Evolutionary conservation across 2,797 vertebrate genomes (phyloP).

Genomic region (Meda fulgida): DNA sequence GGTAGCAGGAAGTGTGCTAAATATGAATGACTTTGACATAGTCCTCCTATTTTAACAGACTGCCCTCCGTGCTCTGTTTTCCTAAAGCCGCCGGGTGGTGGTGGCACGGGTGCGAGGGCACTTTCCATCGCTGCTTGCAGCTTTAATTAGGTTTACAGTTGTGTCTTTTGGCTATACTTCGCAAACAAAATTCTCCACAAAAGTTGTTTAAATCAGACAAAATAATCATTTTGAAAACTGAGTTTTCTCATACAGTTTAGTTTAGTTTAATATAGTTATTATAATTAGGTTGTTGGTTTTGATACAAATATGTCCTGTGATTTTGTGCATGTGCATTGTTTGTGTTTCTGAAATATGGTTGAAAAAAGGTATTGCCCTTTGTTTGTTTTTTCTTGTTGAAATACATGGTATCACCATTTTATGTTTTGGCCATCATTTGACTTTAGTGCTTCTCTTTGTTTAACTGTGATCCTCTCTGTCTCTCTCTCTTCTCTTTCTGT

Average conservation of each 20-base stretch:
- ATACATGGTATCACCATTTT: not conserved
- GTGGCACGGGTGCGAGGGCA: no score
- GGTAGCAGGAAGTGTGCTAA: no score
- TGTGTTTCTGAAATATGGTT: not conserved
- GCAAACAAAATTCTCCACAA: not conserved
- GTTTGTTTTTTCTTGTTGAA: not conserved
- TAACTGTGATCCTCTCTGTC: not conserved
- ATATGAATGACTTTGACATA: no score
- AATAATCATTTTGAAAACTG: no score
- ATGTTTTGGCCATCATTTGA: not conserved
- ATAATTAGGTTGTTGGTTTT: not conserved
- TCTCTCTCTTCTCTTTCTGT: no score
- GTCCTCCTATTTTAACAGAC: no score
- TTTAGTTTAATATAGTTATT: no score
- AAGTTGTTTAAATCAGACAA: not conserved
- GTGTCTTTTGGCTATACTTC: no score
- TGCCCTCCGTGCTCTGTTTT: no score
- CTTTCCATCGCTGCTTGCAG: no score
- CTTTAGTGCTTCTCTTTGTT: not conserved
- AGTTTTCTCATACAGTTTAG: no score
- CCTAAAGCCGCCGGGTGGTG: no score
- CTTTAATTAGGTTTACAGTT: not conserved
- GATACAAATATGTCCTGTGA: conserved; percentile 8
- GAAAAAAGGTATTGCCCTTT: not conserved
- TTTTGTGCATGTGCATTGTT: not conserved